These are phyloP conservation scores for Calameuta filiformis DNA, from an alignment of 2,888 invertebrate species.

Conservation along the genomic window DNA sequence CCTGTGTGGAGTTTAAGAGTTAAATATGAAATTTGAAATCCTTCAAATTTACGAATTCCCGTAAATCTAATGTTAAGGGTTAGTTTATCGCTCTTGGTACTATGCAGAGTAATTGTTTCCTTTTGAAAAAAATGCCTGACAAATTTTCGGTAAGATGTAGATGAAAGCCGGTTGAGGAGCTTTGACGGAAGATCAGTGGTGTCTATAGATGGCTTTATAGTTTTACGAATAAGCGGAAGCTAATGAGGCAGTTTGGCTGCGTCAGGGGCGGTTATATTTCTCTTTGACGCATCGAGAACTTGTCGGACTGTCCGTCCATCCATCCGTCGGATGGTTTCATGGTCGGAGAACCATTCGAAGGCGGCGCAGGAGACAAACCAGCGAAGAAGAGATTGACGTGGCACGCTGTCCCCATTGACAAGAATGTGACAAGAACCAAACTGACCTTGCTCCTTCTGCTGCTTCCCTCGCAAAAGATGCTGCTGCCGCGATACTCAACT, in stretches of 20 bases:
- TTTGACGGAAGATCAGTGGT: no score
- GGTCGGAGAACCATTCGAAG: conserved; percentile 28
- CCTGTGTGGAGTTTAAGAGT: no score
- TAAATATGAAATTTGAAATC: no score
- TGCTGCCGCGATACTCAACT: no score
- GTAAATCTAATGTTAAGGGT: no score
- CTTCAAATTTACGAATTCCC: no score
- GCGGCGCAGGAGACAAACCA: conserved; percentile 31
- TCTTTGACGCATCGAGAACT: conserved; percentile 64
- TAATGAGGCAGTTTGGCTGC: conserved; percentile 63
- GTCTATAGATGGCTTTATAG: no score
- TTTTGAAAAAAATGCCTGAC: no score
- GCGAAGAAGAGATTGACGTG: conserved; percentile 63
- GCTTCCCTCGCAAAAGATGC: conserved; percentile 21
- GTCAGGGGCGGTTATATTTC: conserved; percentile 63
- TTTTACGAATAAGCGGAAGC: conserved; percentile 49
- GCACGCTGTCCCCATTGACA: conserved; percentile 63
- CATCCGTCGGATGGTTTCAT: conserved; percentile 41
- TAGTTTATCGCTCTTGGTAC: no score
- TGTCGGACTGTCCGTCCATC: conserved; percentile 57
- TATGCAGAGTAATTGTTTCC: no score
- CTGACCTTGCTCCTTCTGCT: conserved; percentile 52
- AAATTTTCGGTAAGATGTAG: no score
- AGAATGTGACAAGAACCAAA: conserved; percentile 65
- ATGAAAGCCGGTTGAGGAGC: no score